phyloP scores from a whole-genome alignment of 1,140 invertebrate genomes.

The Zophobas morio region DNA sequence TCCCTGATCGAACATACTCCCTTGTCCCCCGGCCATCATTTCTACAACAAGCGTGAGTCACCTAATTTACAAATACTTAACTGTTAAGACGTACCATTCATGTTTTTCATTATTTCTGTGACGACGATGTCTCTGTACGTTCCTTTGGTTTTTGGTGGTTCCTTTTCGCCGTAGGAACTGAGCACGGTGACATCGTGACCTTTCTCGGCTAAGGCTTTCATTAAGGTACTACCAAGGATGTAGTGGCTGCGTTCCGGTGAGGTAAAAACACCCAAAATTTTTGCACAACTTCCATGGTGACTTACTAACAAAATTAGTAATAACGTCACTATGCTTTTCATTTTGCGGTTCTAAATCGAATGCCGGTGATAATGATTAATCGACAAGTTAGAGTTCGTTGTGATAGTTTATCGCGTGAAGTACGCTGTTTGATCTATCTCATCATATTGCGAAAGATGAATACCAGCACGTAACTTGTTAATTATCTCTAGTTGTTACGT shows the following conservation, averaged over 20 bases:
- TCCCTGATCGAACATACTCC: background rate
- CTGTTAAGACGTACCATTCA: background rate
- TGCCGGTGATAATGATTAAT: no score
- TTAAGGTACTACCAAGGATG: slow-evolving; percentile 66
- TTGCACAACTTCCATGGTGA: slow-evolving; percentile 45
- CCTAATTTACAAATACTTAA: background rate
- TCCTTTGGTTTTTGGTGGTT: slow-evolving; percentile 57
- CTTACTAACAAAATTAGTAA: background rate
- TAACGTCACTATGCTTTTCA: no score
- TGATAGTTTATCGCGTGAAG: no score
- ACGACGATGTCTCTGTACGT: slow-evolving; percentile 43
- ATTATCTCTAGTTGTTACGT: no score
- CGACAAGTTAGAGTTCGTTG: no score
- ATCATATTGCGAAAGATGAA: no score
- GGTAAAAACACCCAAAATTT: slow-evolving; percentile 66
- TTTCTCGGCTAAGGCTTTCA: slow-evolving; percentile 65
- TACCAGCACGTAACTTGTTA: no score
- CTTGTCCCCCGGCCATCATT: background rate
- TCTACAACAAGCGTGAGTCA: background rate
- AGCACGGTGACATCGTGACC: slow-evolving; percentile 66
- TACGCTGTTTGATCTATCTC: no score
- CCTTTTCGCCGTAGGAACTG: slow-evolving; percentile 65
- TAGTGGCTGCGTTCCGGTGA: slow-evolving; percentile 68
- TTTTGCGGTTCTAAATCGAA: no score
- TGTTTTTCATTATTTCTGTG: background rate